phyloP scores from a whole-genome alignment of 2,888 invertebrate genomes.

The Salpingus planirostris region DNA sequence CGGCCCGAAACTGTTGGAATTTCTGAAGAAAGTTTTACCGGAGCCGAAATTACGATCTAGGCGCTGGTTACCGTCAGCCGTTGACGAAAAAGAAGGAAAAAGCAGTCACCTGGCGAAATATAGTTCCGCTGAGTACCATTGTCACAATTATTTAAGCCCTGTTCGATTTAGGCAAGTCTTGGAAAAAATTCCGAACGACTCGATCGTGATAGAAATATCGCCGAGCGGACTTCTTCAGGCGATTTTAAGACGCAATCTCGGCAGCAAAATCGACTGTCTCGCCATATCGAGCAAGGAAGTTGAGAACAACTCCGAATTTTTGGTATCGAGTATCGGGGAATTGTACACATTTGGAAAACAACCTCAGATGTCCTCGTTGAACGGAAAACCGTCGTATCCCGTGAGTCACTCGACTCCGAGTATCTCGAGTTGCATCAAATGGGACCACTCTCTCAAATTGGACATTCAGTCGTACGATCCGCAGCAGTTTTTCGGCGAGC shows the following conservation, averaged over 20 bases:
- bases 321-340: conserved; percentile 30
- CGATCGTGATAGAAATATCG: conserved; percentile 74
- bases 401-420: conserved; percentile 80
- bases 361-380: conserved; percentile 64
- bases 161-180: conserved; percentile 68
- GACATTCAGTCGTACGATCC: conserved; percentile 59
- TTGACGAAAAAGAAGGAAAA: conserved; percentile 51
- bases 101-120: conserved; percentile 49
- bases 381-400: conserved; percentile 64
- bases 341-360: conserved; percentile 68
- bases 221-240: conserved; percentile 80
- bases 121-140: conserved; percentile 79
- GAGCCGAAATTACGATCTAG: conserved; percentile 57
- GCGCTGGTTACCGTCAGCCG: conserved; percentile 81
- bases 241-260: conserved; percentile 64
- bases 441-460: conserved; percentile 80
- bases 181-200: conserved; percentile 67
- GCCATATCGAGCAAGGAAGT: conserved; percentile 60
- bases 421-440: conserved; percentile 70
- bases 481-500: conserved; percentile 62
- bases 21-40: conserved; percentile 56
- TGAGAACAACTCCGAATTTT: conserved; percentile 49
- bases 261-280: conserved; percentile 55
- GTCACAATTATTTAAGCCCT: conserved; percentile 68
- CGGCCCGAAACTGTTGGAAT: conserved; percentile 48